Evolutionary conservation across 2,113 vertebrate species (phyloP).

Genomic region (Leptodactylus fuscus): DNA sequence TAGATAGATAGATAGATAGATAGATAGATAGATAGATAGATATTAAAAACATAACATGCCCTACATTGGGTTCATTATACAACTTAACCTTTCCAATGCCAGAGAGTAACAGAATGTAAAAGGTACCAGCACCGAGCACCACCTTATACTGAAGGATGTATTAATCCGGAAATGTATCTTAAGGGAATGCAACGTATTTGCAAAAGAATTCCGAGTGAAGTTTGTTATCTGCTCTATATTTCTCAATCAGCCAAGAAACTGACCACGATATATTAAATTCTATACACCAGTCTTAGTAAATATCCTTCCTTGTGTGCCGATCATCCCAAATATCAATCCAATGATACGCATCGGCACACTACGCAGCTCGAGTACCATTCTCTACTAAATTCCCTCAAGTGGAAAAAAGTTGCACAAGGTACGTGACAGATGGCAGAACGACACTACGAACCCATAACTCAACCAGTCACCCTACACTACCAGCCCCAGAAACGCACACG

Average conservation of each 20-base stretch:
- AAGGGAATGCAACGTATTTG: not conserved
- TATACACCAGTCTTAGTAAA: not conserved
- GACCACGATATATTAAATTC: not conserved
- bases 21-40: no score
- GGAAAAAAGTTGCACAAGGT: not conserved
- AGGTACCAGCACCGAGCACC: not conserved
- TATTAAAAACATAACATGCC: no score
- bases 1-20: no score
- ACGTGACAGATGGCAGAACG: not conserved
- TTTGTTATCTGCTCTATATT: no score
- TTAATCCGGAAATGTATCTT: no score
- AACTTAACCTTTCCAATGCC: not conserved
- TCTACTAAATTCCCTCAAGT: not conserved
- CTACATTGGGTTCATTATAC: not conserved
- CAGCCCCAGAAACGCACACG: not conserved
- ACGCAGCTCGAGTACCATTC: not conserved
- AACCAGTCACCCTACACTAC: not conserved
- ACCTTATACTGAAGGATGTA: no score
- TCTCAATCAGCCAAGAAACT: not conserved
- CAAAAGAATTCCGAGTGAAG: not conserved
- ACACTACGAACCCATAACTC: not conserved
- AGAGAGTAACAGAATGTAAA: not conserved
- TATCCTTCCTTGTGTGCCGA: not conserved
- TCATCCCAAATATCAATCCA: not conserved
- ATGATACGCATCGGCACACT: not conserved